phyloP scores from a whole-genome alignment of 2,797 vertebrate species.

The Epinephelus malabaricus region DNA sequence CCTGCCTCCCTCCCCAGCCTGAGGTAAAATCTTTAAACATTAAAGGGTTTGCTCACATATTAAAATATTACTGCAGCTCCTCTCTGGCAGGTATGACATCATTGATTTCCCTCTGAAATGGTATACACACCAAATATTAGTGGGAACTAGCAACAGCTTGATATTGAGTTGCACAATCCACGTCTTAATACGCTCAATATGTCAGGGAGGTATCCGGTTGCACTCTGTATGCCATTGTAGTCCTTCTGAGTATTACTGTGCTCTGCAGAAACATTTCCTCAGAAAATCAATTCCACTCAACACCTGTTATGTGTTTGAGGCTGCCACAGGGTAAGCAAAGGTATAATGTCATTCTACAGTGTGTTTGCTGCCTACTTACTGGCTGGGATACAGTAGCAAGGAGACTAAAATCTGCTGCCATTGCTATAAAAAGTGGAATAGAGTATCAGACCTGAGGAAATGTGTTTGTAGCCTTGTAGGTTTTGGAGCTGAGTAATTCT shows the following conservation, averaged over 20 bases:
- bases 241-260: conserved; percentile 44
- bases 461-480: background rate
- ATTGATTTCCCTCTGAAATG: conserved; percentile 25
- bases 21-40: conserved; percentile 26
- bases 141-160: conserved; percentile 6
- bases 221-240: conserved; percentile 41
- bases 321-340: conserved; percentile 51
- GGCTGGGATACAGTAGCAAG: conserved; percentile 24
- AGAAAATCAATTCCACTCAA: conserved; percentile 73
- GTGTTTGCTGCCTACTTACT: conserved; percentile 39
- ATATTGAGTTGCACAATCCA: conserved; percentile 15
- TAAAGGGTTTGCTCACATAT: conserved; percentile 39
- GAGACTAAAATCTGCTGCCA: conserved; percentile 8
- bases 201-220: conserved; percentile 28
- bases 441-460: background rate
- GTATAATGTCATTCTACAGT: conserved; percentile 50
- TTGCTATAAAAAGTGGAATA: background rate
- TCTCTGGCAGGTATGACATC: conserved; percentile 15
- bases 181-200: conserved; percentile 38
- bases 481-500: background rate
- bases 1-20: background rate
- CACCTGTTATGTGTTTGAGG: conserved; percentile 63
- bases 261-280: conserved; percentile 62
- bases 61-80: conserved; percentile 27
- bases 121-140: background rate